Conservation (phyloP, 1,140 invertebrate species). For the Ostrea denselamellosa region DNA sequence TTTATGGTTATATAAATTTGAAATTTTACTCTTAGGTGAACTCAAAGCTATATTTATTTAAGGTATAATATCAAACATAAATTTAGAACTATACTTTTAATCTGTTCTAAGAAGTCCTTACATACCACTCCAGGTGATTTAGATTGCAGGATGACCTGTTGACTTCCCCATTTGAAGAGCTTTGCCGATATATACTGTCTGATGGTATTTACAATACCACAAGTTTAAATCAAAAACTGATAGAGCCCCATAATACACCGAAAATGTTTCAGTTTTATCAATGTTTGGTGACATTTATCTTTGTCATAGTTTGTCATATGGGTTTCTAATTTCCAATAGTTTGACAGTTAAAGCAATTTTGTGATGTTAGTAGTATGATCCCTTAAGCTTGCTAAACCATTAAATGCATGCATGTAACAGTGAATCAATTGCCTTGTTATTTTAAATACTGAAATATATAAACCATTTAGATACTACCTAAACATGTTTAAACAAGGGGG, state of each 20-base stretch:
- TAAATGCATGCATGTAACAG: no score
- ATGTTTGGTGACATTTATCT: neutral
- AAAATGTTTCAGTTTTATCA: neutral
- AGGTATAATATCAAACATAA: neutral
- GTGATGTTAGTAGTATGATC: no score
- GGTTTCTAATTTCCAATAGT: no score
- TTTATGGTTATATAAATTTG: no score
- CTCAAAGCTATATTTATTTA: no score
- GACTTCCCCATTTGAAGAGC: slow-evolving; percentile 8
- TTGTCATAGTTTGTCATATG: neutral
- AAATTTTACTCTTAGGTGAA: no score
- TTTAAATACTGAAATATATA: no score
- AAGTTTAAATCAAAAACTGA: slow-evolving; percentile 14
- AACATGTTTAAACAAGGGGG: no score
- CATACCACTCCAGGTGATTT: neutral
- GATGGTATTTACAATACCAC: slow-evolving; percentile 23
- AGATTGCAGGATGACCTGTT: neutral
- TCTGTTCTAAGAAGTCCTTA: neutral
- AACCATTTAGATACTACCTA: no score
- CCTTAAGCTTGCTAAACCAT: no score
- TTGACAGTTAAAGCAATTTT: no score
- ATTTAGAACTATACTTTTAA: neutral
- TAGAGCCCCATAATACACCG: neutral
- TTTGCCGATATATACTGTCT: neutral
- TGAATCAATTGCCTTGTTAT: no score